These are phyloP conservation scores for Etheostoma perlongum DNA, from an alignment of 2,797 vertebrate species.

Conservation along the genomic window DNA sequence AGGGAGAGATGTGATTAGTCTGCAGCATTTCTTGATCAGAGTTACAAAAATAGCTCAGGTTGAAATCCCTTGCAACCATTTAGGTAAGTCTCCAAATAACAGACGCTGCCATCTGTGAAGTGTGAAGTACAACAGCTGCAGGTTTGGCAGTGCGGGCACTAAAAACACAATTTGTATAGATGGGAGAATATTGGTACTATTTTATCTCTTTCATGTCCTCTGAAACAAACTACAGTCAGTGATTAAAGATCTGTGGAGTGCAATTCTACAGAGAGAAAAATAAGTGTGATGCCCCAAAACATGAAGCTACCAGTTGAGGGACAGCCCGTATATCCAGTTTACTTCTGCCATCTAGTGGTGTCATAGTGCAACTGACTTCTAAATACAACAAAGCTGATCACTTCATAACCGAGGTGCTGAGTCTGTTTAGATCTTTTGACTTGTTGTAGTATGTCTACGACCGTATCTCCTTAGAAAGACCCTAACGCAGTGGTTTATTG, in stretches of 20 bases:
- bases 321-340: conserved; percentile 21
- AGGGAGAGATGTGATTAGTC: background rate
- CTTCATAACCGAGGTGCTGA: background rate
- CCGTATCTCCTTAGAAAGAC: no score
- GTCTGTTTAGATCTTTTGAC: background rate
- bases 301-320: background rate
- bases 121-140: conserved; percentile 3
- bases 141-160: background rate
- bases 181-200: background rate
- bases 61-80: conserved; percentile 19
- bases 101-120: conserved; percentile 14
- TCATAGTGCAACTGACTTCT: background rate
- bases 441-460: background rate
- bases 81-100: conserved; percentile 12
- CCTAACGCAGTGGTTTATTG: background rate
- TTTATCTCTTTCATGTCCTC: background rate
- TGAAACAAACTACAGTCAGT: background rate
- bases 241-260: conserved; percentile 8
- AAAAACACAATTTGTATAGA: conserved; percentile 8
- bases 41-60: conserved; percentile 31
- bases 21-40: conserved; percentile 16
- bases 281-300: background rate
- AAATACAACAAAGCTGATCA: background rate
- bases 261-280: background rate
- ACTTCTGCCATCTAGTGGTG: conserved; percentile 75